Conservation (phyloP, 2,113 vertebrate genomes). For the Phaethornis superciliosus region DNA sequence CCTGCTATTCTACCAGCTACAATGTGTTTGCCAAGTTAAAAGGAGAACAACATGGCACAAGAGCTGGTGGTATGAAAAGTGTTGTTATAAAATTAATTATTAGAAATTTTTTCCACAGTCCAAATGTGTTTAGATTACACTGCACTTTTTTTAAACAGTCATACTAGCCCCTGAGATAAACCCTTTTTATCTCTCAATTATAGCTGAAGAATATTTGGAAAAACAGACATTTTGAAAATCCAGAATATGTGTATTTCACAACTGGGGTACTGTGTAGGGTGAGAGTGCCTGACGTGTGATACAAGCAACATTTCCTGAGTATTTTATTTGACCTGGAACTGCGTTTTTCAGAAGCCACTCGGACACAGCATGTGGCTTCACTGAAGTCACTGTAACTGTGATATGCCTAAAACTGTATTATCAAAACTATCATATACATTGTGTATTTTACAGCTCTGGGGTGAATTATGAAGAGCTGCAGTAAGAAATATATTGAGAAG, state of each 20-base stretch:
- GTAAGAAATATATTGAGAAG: background rate
- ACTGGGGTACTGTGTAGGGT: background rate
- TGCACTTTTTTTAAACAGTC: background rate
- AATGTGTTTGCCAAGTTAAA: background rate
- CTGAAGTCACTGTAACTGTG: background rate
- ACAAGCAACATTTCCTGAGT: background rate
- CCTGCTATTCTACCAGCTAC: too few relatives aligned
- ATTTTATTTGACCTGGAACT: background rate
- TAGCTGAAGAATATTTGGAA: background rate
- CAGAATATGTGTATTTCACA: background rate
- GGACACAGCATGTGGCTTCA: background rate
- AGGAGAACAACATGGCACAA: background rate
- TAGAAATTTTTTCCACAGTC: background rate
- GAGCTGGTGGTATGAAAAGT: rapidly evolving
- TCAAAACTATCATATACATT: rapidly evolving
- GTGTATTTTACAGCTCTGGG: background rate
- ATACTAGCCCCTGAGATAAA: background rate
- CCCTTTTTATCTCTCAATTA: background rate
- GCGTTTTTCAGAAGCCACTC: background rate
- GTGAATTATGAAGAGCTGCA: background rate
- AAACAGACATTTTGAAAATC: background rate
- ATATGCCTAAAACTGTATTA: background rate
- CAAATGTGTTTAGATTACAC: background rate
- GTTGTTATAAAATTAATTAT: background rate
- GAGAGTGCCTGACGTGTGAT: background rate